Conservation (phyloP, 2,113 vertebrate genomes). For the Egretta garzetta region DNA sequence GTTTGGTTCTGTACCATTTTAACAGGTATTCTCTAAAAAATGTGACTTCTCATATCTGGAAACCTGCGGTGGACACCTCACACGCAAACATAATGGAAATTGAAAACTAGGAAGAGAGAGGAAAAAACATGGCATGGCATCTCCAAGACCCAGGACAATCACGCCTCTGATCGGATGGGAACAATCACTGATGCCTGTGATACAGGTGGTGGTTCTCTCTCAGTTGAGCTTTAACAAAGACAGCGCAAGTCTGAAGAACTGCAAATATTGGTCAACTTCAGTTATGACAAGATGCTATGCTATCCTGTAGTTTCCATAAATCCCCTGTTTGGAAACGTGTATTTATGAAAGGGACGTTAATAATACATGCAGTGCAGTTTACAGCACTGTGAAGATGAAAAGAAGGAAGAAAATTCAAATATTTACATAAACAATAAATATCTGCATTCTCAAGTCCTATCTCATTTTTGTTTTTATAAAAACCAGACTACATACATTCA, state of each 20-base stretch:
- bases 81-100: background rate
- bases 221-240: background rate
- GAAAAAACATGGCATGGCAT: background rate
- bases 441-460: background rate
- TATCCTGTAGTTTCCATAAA: background rate
- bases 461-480: background rate
- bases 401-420: background rate
- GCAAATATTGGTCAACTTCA: background rate
- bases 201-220: background rate
- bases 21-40: background rate
- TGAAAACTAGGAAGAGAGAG: background rate
- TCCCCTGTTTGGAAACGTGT: background rate
- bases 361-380: background rate
- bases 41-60: background rate
- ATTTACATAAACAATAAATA: background rate
- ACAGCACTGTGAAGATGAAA: background rate
- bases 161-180: background rate
- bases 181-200: background rate
- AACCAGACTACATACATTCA: background rate
- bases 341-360: background rate
- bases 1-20: background rate
- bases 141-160: background rate
- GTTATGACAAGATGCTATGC: background rate
- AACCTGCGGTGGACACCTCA: background rate
- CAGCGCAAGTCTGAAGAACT: background rate